Evolutionary conservation across 2,113 vertebrate genomes (phyloP).

Genomic region (Plectropomus leopardus): DNA sequence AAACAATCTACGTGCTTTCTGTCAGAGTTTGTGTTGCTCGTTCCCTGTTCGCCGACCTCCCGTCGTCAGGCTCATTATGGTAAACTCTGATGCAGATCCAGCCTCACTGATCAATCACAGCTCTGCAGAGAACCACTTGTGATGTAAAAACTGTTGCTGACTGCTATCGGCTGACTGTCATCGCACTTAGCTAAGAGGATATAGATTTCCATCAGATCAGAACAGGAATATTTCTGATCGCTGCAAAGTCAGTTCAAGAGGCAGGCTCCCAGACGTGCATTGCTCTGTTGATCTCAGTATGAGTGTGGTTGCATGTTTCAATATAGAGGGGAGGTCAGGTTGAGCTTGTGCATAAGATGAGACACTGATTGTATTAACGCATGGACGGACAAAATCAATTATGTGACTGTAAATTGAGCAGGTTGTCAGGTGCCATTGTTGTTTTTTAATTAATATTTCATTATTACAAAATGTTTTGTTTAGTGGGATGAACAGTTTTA

Average conservation of each 20-base stretch:
- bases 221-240: slow-evolving; percentile 41
- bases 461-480: neutral
- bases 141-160: slow-evolving; percentile 37
- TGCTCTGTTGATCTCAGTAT: slow-evolving; percentile 49
- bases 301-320: slow-evolving; percentile 40
- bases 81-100: slow-evolving; percentile 40
- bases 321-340: slow-evolving; percentile 10
- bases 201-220: slow-evolving; percentile 59
- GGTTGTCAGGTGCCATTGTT: neutral
- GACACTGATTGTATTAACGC: slow-evolving; percentile 11
- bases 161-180: slow-evolving; percentile 62
- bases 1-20: slow-evolving; percentile 18
- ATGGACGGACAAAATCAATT: neutral
- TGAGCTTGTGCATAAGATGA: slow-evolving; percentile 8
- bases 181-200: slow-evolving; percentile 32
- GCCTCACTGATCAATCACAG: slow-evolving; percentile 44
- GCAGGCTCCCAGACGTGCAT: slow-evolving; percentile 9
- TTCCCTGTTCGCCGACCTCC: slow-evolving; percentile 10
- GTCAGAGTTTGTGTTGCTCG: slow-evolving; percentile 19
- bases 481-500: neutral
- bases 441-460: slow-evolving; percentile 8
- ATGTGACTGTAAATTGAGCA: neutral
- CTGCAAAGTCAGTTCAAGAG: slow-evolving; percentile 53
- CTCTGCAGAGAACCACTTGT: slow-evolving; percentile 55
- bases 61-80: slow-evolving; percentile 50